Evolutionary conservation across 2,113 vertebrate genomes (phyloP).

Genomic region (Morone saxatilis): DNA sequence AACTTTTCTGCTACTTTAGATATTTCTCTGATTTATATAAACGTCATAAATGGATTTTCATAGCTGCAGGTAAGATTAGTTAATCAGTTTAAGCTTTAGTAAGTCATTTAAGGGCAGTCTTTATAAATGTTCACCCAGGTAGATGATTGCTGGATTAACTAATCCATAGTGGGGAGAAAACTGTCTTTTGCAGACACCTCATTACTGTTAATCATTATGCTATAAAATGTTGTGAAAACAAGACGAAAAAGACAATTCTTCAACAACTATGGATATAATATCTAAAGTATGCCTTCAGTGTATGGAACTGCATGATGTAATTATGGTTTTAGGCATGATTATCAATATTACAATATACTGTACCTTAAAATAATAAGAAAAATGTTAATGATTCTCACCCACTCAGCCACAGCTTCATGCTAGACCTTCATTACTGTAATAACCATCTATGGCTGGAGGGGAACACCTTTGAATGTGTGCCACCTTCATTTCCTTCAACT

Average conservation of each 20-base stretch:
- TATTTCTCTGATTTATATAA: background rate
- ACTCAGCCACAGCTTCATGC: slow-evolving; percentile 19
- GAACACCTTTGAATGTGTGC: slow-evolving; percentile 5
- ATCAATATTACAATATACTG: slow-evolving; percentile 20
- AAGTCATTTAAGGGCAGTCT: background rate
- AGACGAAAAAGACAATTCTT: background rate
- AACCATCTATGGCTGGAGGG: slow-evolving; percentile 22
- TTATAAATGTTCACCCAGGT: slow-evolving; percentile 14
- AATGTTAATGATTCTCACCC: slow-evolving; percentile 22
- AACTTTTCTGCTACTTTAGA: background rate
- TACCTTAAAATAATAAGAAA: slow-evolving; percentile 14
- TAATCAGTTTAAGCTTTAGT: background rate
- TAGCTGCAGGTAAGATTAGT: slow-evolving; percentile 1
- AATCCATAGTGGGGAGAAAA: too few species aligned
- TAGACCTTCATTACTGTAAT: slow-evolving; percentile 40
- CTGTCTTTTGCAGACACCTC: background rate
- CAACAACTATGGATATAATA: background rate
- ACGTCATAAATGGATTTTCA: background rate
- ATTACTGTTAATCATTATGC: slow-evolving; percentile 2
- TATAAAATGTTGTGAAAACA: slow-evolving; percentile 8
- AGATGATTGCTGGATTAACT: slow-evolving; percentile 17
- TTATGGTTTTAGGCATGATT: slow-evolving; percentile 10
- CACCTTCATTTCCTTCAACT: background rate
- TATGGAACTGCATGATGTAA: background rate
- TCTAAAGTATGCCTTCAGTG: background rate